phyloP scores from a whole-genome alignment of 2,888 invertebrate species.

The Macaria notata region DNA sequence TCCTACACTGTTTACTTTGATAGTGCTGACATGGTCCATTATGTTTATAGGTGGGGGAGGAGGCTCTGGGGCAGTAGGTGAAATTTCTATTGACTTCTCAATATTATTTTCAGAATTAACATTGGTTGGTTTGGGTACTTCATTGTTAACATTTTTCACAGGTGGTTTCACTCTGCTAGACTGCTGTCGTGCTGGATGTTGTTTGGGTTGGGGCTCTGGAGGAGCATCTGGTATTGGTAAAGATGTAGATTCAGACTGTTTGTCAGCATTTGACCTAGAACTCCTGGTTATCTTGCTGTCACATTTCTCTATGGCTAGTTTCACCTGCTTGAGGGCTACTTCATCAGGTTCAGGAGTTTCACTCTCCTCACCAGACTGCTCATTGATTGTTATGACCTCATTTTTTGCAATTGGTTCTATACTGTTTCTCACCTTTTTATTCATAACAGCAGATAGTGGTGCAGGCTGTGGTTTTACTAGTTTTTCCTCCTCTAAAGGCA shows the following conservation, averaged over 20 bases:
- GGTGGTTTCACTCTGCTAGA: conserved; percentile 18
- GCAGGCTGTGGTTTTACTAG: conserved; percentile 4
- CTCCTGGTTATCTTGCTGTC: conserved; percentile 32
- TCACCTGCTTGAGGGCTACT: conserved; percentile 41
- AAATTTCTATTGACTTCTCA: conserved; percentile 26
- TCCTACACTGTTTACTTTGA: conserved; percentile 75
- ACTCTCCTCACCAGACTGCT: too few species aligned
- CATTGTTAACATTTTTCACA: neutral
- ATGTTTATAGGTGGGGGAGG: conserved; percentile 59
- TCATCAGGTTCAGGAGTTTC: conserved; percentile 28
- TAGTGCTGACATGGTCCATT: conserved; percentile 70
- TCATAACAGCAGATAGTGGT: neutral
- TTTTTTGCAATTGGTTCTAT: conserved; percentile 26
- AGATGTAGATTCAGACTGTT: neutral
- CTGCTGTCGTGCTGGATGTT: conserved; percentile 13
- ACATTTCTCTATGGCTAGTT: conserved; percentile 35
- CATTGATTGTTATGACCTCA: conserved; percentile 10
- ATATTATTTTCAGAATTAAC: neutral
- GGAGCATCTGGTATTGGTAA: neutral
- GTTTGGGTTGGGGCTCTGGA: conserved; percentile 10
- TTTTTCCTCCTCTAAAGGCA: conserved; percentile 36
- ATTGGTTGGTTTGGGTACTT: neutral
- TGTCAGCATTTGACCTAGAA: conserved; percentile 12
- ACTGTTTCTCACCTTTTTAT: conserved; percentile 34
- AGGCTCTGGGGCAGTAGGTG: conserved; percentile 33